Base-by-base conservation (phyloP, 2,113 vertebrate species). In the Sphaerodactylus townsendi region DNA sequence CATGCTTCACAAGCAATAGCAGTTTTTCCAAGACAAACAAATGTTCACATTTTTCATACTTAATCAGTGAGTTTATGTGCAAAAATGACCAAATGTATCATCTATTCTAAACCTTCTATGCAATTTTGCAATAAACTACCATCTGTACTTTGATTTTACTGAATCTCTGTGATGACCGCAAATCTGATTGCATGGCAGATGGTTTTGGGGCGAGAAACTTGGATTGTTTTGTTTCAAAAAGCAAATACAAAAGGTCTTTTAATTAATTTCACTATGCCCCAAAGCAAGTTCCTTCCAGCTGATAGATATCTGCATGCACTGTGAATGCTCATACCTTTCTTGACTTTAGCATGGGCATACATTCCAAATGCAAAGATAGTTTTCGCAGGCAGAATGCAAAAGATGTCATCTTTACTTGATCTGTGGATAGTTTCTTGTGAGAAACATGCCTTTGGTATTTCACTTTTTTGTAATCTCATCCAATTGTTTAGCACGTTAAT, bases 31-130 rank as follows among this genome's bases (percentile, higher is more conserved):
- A 96, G 94, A 95, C 94, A 96, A 96, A 96, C 94, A 97, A 97
- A 96, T 96, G 94, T 93, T 96, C 95, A 92, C 92, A 94, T 96
- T 96, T 96, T 96, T 96, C 95, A 96, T 94, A 94, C 95, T 95
- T 96, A 96, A 95, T 95, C 94, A 94, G 92, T 93, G 91, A 95
- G 50, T 97, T 95, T 96, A 94, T 95, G 94, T 94, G 92, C 93
- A 96, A 95, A 95, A 95, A 95, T 95, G 94, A 94, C 94, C 94
- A 92, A 94, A 94, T 95, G 93, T 91, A 96, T 95, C 94, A 95
- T 96, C 92, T 95, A 94, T 95, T 95, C 92, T 94, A 83, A 95
- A 92, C 90, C 83, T 93, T 37, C 91, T 93, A 92, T 94, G 93
- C 93, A 95, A 93, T 94, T 95, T 94, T 91, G 91, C 92, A 96